These are phyloP conservation scores for Calyptommatus sinebrachiatus DNA, from an alignment of 2,113 vertebrate genomes.

Conservation along the genomic window DNA sequence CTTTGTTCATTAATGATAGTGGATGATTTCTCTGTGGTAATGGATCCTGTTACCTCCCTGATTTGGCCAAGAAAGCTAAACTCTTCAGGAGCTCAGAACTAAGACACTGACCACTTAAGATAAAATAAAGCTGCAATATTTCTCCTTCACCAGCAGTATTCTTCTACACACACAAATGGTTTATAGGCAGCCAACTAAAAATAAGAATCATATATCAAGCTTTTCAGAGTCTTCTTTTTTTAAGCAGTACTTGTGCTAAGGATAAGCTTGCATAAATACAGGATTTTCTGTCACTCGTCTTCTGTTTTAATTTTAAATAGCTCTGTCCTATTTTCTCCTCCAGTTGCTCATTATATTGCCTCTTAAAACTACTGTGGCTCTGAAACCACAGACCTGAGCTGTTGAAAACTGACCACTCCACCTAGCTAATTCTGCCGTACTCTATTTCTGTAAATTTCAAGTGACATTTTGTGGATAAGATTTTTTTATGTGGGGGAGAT, in stretches of 20 bases:
- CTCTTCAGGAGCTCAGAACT: too few species aligned
- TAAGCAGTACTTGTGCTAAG: conserved; percentile 34
- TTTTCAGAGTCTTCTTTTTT: conserved; percentile 37
- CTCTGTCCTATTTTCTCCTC: conserved; percentile 53
- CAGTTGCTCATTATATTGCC: conserved; percentile 53
- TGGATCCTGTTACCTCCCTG: too few species aligned
- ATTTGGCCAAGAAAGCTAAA: too few species aligned
- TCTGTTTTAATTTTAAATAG: conserved; percentile 62
- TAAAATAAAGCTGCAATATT: background rate
- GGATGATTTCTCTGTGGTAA: too few species aligned
- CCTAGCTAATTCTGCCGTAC: background rate
- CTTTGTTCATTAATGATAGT: too few species aligned
- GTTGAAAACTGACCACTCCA: background rate
- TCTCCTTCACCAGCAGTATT: conserved; percentile 8
- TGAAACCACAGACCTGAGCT: conserved; percentile 46
- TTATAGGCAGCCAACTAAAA: conserved; percentile 5
- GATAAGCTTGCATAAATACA: conserved; percentile 54
- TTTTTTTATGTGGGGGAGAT: background rate
- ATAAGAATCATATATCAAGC: conserved; percentile 36
- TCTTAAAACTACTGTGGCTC: conserved; percentile 50
- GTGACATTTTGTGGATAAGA: conserved; percentile 46
- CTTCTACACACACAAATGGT: background rate
- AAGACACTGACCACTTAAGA: too few species aligned
- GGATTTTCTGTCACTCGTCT: conserved; percentile 59
- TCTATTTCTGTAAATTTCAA: conserved; percentile 53